Evolutionary conservation across 2,888 invertebrate genomes (phyloP).

Genomic region (Xanthostigma xanthostigma): DNA sequence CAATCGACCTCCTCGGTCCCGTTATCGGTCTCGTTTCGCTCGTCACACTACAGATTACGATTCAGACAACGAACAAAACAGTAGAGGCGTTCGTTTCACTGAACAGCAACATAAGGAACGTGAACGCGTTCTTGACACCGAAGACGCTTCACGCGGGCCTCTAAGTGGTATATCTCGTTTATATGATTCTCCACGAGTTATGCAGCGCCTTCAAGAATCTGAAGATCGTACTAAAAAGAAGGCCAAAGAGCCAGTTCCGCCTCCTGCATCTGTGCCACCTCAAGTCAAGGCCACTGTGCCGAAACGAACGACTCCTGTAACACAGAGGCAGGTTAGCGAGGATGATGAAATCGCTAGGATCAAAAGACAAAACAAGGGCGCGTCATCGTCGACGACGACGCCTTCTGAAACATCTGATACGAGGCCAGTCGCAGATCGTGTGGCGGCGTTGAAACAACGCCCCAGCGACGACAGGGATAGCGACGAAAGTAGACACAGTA

Average conservation of each 20-base stretch:
- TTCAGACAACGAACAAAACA: constrained; percentile 53
- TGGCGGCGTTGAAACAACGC: constrained; percentile 30
- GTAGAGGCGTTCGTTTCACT: constrained; percentile 49
- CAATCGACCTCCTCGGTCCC: constrained; percentile 43
- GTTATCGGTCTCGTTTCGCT: constrained; percentile 50
- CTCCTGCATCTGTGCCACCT: constrained; percentile 37
- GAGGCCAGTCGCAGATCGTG: constrained; percentile 35
- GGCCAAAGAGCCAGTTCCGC: constrained; percentile 46
- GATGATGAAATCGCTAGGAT: constrained; percentile 80
- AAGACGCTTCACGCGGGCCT: constrained; percentile 74
- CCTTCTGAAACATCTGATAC: constrained; percentile 29
- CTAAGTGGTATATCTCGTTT: constrained; percentile 79
- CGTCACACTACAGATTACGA: constrained; percentile 52
- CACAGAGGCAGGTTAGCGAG: constrained; percentile 69
- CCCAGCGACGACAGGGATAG: constrained; percentile 27
- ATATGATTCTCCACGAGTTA: constrained; percentile 75
- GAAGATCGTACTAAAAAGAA: constrained; percentile 54
- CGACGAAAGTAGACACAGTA: constrained; percentile 40
- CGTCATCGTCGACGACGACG: constrained; percentile 37
- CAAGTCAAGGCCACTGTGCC: constrained; percentile 37
- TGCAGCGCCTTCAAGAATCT: constrained; percentile 69
- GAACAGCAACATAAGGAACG: constrained; percentile 47
- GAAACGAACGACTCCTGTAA: constrained; percentile 35
- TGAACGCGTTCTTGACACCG: constrained; percentile 68
- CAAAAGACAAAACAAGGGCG: constrained; percentile 72